Base-by-base conservation (phyloP, 1,140 invertebrate genomes). In the Bombus polaris region DNA sequence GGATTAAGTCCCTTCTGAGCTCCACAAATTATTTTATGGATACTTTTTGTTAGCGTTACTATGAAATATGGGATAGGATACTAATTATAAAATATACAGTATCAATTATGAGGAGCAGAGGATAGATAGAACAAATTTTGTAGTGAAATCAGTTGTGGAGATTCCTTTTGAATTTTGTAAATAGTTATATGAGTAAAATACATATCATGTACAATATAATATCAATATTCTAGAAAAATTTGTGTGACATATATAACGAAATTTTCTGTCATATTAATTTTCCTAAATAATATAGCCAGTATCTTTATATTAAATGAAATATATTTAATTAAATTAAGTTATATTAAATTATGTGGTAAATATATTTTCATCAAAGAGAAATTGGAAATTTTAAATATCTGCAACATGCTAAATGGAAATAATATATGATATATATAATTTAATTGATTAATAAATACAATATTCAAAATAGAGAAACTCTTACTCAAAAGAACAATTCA, bases 1-100 rank as follows among this genome's bases (percentile, higher is more conserved):
- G 83, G 28, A 65, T n/a, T 57, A 18, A 85, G 12, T 85, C 8
- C 18, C 57, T 65, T 42, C 59, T 65, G 77, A 59, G 8, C 47
- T 6, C 0, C 28, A 5, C 10, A 59, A 28, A 71, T n/a, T 10
- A 18, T 6, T 13, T 44, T 44, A 32, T 28, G 10, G 1, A n/a
- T 13, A 5, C 13, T 28, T 71, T 71, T 42, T 15, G 1, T 42
- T 15, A 10, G 25, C 2, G n/a, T 18, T 8, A 32, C 32, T 44
- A 44, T 32, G 42, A 32, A 72, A 72, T 68, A 22, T 37, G 1
- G 9, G 0, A 22, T 3, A 53, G 18, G 1, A 10, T 35, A 9
- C 32, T 37, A 65, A 4, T 65, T 32, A 15, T 68, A 10, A 9
- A 32, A 68, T 9, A 22, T 37, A 68, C 22, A 35, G 25, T 35